These are phyloP conservation scores for Pegoplata infirma DNA, from an alignment of 2,888 invertebrate species.

Conservation along the genomic window DNA sequence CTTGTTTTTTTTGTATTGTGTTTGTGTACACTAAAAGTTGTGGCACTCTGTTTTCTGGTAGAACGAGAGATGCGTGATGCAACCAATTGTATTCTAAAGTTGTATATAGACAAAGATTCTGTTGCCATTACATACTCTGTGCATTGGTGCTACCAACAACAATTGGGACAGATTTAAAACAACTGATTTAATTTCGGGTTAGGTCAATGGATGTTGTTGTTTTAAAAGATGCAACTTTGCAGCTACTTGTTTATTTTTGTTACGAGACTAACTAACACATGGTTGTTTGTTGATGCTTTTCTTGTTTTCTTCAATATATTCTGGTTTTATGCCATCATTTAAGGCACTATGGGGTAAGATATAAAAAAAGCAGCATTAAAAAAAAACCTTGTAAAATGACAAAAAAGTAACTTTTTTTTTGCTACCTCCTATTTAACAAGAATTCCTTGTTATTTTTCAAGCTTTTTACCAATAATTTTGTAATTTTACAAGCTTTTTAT, in stretches of 20 bases:
- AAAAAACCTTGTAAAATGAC: neutral
- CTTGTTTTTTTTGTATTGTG: too few species aligned
- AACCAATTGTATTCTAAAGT: slow-evolving; percentile 19
- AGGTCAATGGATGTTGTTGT: slow-evolving; percentile 47
- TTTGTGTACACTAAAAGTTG: too few species aligned
- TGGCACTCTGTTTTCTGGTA: too few species aligned
- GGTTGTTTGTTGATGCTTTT: neutral
- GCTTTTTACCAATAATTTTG: too few species aligned
- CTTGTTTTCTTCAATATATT: neutral
- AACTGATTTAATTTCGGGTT: slow-evolving; percentile 52
- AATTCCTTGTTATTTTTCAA: too few species aligned
- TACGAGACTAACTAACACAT: slow-evolving; percentile 11
- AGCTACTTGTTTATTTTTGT: slow-evolving; percentile 21
- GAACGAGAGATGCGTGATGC: slow-evolving; percentile 50
- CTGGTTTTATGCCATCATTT: neutral
- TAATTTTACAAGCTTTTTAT: too few species aligned
- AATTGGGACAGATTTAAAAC: slow-evolving; percentile 55
- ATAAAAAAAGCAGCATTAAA: neutral
- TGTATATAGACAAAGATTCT: too few species aligned
- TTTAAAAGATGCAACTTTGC: slow-evolving; percentile 18
- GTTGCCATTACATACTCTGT: too few species aligned
- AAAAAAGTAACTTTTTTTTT: too few species aligned
- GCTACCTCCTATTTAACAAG: too few species aligned
- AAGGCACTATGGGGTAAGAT: neutral
- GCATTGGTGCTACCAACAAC: slow-evolving; percentile 47